Percentiles rank a stretch among this genome's conserved stretches.
Conservation (phyloP, 2,113 vertebrate genomes). For the Puffinus mauretanicus region DNA sequence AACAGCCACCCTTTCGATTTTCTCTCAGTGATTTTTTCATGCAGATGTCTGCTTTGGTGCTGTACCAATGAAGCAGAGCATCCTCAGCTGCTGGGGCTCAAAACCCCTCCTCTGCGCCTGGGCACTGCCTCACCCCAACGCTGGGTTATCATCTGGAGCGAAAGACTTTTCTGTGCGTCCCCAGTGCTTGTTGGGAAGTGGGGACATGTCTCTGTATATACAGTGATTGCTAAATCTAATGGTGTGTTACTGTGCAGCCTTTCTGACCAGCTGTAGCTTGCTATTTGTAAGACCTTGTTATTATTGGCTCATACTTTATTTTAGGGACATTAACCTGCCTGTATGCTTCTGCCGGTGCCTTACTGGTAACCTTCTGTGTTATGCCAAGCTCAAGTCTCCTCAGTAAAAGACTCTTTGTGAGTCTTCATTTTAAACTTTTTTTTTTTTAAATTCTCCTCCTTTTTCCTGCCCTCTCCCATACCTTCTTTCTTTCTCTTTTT, state of each 20-base stretch:
- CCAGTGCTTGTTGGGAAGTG: neutral
- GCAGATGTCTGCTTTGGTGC: neutral
- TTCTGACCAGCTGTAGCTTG: neutral
- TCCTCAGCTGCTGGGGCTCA: neutral
- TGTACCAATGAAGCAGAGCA: neutral
- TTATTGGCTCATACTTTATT: constrained; percentile 35
- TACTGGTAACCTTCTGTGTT: neutral
- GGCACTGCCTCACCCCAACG: neutral
- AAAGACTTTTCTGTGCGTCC: neutral
- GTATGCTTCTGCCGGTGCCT: neutral
- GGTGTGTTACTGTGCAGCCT: neutral
- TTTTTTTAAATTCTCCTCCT: neutral
- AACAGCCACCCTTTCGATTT: neutral
- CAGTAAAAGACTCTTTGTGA: constrained; percentile 24
- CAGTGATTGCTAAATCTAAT: neutral
- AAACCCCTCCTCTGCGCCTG: neutral
- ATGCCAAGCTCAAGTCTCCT: constrained; percentile 1
- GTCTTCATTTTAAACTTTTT: neutral
- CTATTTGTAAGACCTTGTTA: constrained; percentile 19
- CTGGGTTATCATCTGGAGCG: neutral
- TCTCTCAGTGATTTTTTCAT: neutral
- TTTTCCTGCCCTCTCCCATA: neutral
- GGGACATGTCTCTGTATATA: neutral
- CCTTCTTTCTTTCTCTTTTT: neutral
- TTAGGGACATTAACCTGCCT: constrained; percentile 49